These are phyloP conservation scores for Albula glossodonta DNA, from an alignment of 2,113 vertebrate species.

Conservation along the genomic window DNA sequence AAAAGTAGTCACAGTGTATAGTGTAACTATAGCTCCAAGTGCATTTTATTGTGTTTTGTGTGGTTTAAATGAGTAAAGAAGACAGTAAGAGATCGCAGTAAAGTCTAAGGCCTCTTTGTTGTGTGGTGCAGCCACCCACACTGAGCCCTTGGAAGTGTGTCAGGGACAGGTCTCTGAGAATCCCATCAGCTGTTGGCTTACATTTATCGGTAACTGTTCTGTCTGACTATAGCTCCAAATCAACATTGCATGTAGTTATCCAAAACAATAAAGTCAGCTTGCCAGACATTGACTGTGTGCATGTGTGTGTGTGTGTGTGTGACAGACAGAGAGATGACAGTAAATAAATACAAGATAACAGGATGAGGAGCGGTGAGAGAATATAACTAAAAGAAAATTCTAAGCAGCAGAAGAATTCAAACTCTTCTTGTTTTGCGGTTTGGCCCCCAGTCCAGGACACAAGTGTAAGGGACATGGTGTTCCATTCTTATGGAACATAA, in stretches of 20 bases:
- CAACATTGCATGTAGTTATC: neutral
- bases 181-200: neutral
- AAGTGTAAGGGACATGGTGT: neutral
- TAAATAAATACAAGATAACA: too few species aligned
- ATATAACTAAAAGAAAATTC: neutral
- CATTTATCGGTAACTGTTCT: neutral
- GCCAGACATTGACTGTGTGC: neutral
- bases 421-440: neutral
- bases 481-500: neutral
- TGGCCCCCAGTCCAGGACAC: neutral
- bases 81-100: neutral
- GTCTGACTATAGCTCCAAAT: neutral
- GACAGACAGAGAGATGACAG: too few species aligned
- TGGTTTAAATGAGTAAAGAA: neutral
- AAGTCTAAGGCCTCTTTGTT: neutral
- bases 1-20: neutral
- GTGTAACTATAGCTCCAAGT: slow-evolving; percentile 14
- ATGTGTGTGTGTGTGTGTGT: too few species aligned
- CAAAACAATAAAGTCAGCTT: neutral
- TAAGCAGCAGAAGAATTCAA: neutral
- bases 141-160: neutral
- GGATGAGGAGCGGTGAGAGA: too few species aligned
- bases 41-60: slow-evolving; percentile 13
- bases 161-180: neutral
- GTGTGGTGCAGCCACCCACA: neutral